phyloP scores from a whole-genome alignment of 1,140 invertebrate species.

The Aphidius ervi region DNA sequence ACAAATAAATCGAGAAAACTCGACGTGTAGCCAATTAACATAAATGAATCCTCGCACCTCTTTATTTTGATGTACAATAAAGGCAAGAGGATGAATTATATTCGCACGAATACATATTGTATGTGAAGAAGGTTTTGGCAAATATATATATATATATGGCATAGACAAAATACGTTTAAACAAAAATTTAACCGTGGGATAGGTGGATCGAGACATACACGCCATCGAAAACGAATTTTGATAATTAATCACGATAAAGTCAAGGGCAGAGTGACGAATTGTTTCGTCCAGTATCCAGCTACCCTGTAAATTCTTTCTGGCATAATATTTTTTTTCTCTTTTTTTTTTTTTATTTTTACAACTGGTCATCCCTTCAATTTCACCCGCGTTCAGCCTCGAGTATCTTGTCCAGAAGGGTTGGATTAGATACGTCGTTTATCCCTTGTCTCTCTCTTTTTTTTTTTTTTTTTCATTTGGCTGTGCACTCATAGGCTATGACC shows the following conservation, averaged over 20 bases:
- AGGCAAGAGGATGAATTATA: conserved; percentile 6
- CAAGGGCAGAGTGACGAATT: conserved; percentile 22
- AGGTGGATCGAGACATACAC: conserved; percentile 10
- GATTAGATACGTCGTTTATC: conserved; percentile 51
- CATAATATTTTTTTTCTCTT: conserved; percentile 4
- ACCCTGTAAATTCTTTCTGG: conserved; percentile 27
- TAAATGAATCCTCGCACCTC: neutral
- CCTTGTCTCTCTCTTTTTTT: conserved; percentile 34
- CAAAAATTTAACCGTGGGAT: too few relatives aligned
- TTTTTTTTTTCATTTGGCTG: conserved; percentile 9
- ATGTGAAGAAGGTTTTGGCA: too few relatives aligned
- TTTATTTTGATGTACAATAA: conserved; percentile 3
- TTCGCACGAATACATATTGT: neutral
- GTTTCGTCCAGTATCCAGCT: conserved; percentile 15
- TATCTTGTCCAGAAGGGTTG: conserved; percentile 48
- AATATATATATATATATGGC: too few relatives aligned
- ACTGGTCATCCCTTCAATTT: neutral
- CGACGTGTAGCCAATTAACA: neutral
- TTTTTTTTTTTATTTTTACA: too few relatives aligned
- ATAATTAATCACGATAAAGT: conserved; percentile 30
- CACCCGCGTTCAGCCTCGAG: conserved; percentile 10
- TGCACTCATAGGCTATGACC: conserved; percentile 19
- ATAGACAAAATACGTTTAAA: too few relatives aligned
- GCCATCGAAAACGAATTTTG: conserved; percentile 4
- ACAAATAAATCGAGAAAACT: conserved; percentile 2